Conservation (phyloP, 2,797 vertebrate genomes). For the Pseudochirops cupreus region DNA sequence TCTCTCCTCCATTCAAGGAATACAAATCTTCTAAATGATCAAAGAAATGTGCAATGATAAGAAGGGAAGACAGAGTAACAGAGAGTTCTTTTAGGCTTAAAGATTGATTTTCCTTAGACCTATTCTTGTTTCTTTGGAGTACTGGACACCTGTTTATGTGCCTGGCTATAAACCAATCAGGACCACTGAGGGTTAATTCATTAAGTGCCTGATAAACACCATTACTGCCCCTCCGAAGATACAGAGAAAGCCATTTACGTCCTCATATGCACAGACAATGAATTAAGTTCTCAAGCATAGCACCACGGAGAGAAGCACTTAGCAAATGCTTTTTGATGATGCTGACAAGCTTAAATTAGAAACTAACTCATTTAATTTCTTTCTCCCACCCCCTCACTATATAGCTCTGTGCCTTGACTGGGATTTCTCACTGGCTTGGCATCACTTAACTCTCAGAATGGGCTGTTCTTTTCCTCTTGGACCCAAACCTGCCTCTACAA, state of each 20-base stretch:
- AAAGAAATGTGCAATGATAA: not conserved
- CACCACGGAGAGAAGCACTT: conserved; percentile 63
- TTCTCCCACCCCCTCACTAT: not conserved
- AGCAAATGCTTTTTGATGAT: conserved; percentile 73
- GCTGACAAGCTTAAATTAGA: conserved; percentile 76
- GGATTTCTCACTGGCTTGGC: conserved; percentile 16
- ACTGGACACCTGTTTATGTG: conserved; percentile 29
- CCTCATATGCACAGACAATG: conserved; percentile 62
- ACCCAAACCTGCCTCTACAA: not conserved
- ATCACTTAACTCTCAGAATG: conserved; percentile 42
- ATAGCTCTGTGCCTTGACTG: conserved; percentile 29
- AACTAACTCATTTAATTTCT: conserved; percentile 65
- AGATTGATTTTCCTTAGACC: conserved; percentile 21
- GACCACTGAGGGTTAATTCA: conserved; percentile 64
- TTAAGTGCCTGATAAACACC: conserved; percentile 68
- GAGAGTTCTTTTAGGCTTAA: not conserved
- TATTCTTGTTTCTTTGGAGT: not conserved
- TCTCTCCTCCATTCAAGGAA: not conserved
- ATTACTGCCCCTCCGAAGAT: conserved; percentile 61
- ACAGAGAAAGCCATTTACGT: conserved; percentile 62
- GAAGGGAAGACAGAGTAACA: not conserved
- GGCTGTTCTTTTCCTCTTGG: not conserved
- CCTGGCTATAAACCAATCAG: conserved; percentile 22
- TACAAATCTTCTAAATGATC: not conserved
- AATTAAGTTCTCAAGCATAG: conserved; percentile 73